Evolutionary conservation across 2,888 invertebrate genomes (phyloP).

Genomic region (Orthosia gracilis): DNA sequence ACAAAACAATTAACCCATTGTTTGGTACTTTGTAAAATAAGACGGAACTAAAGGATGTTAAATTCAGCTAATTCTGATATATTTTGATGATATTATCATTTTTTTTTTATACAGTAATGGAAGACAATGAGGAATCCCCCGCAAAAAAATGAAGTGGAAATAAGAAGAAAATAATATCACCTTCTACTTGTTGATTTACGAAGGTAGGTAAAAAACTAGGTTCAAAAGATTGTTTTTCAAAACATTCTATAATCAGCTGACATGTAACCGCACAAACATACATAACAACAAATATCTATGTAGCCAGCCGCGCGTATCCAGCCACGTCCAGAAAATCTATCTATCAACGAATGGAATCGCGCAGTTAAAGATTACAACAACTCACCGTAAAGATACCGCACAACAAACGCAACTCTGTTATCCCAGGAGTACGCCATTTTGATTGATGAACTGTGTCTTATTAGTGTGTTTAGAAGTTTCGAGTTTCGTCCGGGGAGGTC

Average conservation of each 20-base stretch:
- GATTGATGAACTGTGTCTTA: constrained; percentile 37
- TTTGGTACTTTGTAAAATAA: constrained; percentile 22
- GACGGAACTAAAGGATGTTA: constrained; percentile 3
- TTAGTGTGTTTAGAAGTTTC: constrained; percentile 42
- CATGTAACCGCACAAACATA: constrained; percentile 1
- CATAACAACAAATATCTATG: constrained; percentile 21
- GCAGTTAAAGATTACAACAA: constrained; percentile 62
- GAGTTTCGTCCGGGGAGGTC: constrained; percentile 30
- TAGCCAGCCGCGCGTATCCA: constrained; percentile 27
- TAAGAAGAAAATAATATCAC: background rate
- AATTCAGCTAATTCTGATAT: background rate
- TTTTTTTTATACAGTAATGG: background rate
- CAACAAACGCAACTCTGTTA: constrained; percentile 95
- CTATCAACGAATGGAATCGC: constrained; percentile 4
- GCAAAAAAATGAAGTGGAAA: background rate
- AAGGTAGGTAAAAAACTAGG: background rate
- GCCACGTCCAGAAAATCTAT: constrained; percentile 25
- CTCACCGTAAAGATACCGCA: constrained; percentile 96
- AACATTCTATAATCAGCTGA: constrained; percentile 3
- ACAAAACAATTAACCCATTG: constrained; percentile 48
- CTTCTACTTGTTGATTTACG: background rate
- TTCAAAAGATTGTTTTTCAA: background rate
- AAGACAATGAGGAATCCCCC: background rate
- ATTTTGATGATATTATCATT: background rate
- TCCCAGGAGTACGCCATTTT: constrained; percentile 96